Evolutionary conservation across 2,797 vertebrate species (phyloP), one percentile per base, ranked within the genome.

Genomic region (Gallinago nigripennis): DNA sequence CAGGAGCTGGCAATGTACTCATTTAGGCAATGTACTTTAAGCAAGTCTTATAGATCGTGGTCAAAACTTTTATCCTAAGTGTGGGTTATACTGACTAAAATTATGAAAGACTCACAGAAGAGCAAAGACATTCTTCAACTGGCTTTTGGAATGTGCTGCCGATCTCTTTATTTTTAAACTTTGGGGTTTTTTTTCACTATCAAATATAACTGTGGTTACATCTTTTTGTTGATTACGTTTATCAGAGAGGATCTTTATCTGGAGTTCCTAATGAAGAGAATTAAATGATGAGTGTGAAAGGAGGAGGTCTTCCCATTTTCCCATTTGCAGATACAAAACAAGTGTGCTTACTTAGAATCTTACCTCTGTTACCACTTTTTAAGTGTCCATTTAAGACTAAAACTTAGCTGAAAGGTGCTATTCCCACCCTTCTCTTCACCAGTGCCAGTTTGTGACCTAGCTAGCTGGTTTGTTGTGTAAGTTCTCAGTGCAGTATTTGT

Each of bases 1-100:
- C 1, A 0, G 45, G 30, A 48, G 11, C 28, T 72, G 21, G 9
- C 35, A 56, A 5, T n/a, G 7, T n/a, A 23, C 1, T 2, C 37
- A 39, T 39, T 39, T 39, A 39, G 37, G 37, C 12, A 12, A 12
- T 39, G 37, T 39, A 39, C 37, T 12, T 39, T 39, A 82, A 77
- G 12, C 8, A 61, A 45, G 9, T 7, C 9, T 78, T 75, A 10
- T 6, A 19, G 21, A 16, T 21, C 68, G 7, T 83, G 13, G 10
- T 60, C 6, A 21, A 60, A 69, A 4, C 12, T 78, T 88, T 50
- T 75, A 15, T 33, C 7, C 6, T 61, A 50, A 82, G 5, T 15
- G 8, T 35, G 20, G 16, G 45, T 84, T 88, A 48, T 39, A 64
- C 20, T 5, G 2, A 58, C 66, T 54, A 43, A 68, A 86, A 63